Evolutionary conservation across 1,140 invertebrate genomes (phyloP).

Genomic region (Neomicropteryx cornuta): DNA sequence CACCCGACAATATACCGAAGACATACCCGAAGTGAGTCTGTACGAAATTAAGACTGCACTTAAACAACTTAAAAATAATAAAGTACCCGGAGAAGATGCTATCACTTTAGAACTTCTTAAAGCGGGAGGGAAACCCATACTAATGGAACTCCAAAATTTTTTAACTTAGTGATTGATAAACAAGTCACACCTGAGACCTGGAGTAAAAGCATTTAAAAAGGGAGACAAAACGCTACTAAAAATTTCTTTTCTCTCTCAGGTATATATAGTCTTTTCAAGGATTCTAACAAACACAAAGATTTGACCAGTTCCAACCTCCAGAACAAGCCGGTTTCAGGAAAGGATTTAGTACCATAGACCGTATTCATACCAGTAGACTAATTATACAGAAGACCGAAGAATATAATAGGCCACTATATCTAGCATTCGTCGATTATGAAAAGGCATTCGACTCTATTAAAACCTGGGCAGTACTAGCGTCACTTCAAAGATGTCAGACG

Average conservation of each 20-base stretch:
- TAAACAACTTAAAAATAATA: conserved; percentile 4
- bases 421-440: conserved; percentile 16
- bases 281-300: conserved; percentile 8
- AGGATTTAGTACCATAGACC: conserved; percentile 11
- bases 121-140: conserved; percentile 5
- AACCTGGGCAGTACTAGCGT: conserved; percentile 7
- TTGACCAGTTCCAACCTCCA: conserved; percentile 12
- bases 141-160: conserved; percentile 6
- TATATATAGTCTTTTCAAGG: conserved; percentile 15
- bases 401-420: conserved; percentile 12
- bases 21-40: conserved; percentile 5
- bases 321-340: conserved; percentile 13
- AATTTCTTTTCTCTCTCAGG: conserved; percentile 11
- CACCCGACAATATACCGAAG: too few relatives aligned
- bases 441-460: conserved; percentile 15
- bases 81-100: conserved; percentile 3
- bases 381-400: conserved; percentile 14
- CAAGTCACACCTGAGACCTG: too few relatives aligned
- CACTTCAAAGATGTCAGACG: conserved; percentile 12
- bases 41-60: conserved; percentile 5
- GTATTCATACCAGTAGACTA: conserved; percentile 11
- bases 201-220: conserved; percentile 10
- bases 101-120: conserved; percentile 8
- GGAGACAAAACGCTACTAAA: conserved; percentile 11
- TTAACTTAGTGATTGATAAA: conserved; percentile 6